phyloP scores from a whole-genome alignment of 92 coral and sea anemone species.

The Chrysogorgia sp. region DNA sequence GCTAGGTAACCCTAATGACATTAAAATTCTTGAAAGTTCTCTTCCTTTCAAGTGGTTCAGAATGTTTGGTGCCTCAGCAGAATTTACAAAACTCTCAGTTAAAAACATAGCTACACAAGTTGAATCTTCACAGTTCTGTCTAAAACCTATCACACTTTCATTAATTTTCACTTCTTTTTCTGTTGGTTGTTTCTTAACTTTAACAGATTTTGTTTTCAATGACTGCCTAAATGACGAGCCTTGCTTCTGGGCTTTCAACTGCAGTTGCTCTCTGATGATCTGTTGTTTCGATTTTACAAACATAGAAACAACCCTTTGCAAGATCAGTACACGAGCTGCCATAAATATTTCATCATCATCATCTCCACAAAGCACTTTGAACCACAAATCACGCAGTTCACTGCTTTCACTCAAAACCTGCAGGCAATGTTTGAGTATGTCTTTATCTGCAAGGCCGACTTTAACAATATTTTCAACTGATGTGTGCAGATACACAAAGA shows the following conservation, averaged over 20 bases:
- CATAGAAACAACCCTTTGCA: conserved; percentile 56
- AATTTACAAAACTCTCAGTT: too few relatives aligned
- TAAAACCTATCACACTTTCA: too few relatives aligned
- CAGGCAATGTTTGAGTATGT: conserved; percentile 17
- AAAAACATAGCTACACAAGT: too few relatives aligned
- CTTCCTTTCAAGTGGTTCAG: too few relatives aligned
- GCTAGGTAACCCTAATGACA: too few relatives aligned
- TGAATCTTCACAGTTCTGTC: too few relatives aligned
- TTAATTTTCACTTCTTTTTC: too few relatives aligned
- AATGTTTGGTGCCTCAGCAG: too few relatives aligned
- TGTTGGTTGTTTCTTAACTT: conserved; percentile 19
- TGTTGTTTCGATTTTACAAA: too few relatives aligned
- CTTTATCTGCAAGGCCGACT: neutral
- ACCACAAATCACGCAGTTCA: conserved; percentile 21
- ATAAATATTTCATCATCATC: conserved; percentile 18
- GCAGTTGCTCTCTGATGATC: conserved; percentile 50
- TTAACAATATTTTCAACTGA: conserved; percentile 15
- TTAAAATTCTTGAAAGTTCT: too few relatives aligned
- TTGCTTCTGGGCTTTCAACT: conserved; percentile 62
- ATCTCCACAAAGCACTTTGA: neutral
- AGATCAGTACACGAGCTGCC: conserved; percentile 35
- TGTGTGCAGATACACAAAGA: conserved; percentile 1
- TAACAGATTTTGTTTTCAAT: conserved; percentile 35
- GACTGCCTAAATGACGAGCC: conserved; percentile 49
- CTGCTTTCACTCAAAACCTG: conserved; percentile 23